These are phyloP conservation scores for Myopa tessellatipennis DNA, from an alignment of 2,888 invertebrate species.

Conservation along the genomic window DNA sequence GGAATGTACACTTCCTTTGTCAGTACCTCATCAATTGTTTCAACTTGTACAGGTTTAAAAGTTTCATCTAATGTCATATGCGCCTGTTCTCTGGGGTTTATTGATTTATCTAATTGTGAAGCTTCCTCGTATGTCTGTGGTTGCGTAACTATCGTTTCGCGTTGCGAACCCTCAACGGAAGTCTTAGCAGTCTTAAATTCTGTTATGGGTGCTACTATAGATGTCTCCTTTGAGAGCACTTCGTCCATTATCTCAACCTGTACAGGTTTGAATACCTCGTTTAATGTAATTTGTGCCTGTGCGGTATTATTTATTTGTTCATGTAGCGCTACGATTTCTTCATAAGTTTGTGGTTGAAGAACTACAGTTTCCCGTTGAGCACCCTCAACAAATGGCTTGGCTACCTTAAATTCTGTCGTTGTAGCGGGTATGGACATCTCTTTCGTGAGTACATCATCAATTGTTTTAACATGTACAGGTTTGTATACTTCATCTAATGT, in stretches of 20 bases:
- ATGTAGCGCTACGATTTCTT: neutral
- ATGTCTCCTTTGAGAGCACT: conserved; percentile 52
- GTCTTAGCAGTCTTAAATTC: conserved; percentile 47
- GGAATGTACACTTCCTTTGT: conserved; percentile 52
- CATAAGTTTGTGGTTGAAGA: conserved; percentile 41
- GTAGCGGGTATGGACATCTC: conserved; percentile 48
- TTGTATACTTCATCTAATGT: conserved; percentile 50
- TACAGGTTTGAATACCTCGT: conserved; percentile 47
- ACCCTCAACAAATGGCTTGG: conserved; percentile 50
- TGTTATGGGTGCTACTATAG: conserved; percentile 35
- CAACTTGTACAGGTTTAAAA: conserved; percentile 51
- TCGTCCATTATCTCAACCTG: conserved; percentile 46
- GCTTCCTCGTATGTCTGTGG: conserved; percentile 49
- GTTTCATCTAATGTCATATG: conserved; percentile 46
- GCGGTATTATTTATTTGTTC: neutral
- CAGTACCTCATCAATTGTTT: conserved; percentile 45
- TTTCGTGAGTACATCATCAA: conserved; percentile 50
- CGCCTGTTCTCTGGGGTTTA: conserved; percentile 39
- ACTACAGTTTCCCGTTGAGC: conserved; percentile 49
- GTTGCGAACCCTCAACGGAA: conserved; percentile 48
- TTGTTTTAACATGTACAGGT: conserved; percentile 47
- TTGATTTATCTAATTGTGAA: conserved; percentile 5
- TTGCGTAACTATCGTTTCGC: conserved; percentile 50
- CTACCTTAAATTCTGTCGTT: conserved; percentile 34
- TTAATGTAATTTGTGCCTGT: conserved; percentile 48